Evolutionary conservation across 2,113 vertebrate species (phyloP).

Genomic region (Spermophilus dauricus): DNA sequence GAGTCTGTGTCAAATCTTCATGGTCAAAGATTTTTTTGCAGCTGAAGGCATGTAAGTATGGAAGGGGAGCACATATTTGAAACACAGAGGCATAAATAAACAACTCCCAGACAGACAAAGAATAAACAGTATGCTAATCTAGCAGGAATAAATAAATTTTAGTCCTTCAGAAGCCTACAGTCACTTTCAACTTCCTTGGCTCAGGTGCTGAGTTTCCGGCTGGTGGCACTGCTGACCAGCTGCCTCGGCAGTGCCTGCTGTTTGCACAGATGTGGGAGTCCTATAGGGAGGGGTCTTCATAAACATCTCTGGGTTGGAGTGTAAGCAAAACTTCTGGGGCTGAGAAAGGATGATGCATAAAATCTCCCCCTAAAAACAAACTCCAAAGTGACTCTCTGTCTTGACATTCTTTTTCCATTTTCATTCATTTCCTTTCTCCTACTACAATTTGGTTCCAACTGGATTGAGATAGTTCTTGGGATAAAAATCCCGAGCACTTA

Average conservation of each 20-base stretch:
- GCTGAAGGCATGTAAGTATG: background rate
- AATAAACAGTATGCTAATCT: background rate
- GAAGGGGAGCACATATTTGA: background rate
- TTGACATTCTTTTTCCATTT: background rate
- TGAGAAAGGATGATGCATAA: background rate
- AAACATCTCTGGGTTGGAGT: background rate
- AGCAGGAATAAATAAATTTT: background rate
- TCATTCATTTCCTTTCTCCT: too few relatives aligned
- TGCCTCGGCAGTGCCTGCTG: background rate
- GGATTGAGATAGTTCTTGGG: background rate
- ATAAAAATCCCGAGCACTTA: slow-evolving; percentile 13
- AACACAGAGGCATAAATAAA: background rate
- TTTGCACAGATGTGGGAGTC: background rate
- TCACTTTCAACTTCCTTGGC: background rate
- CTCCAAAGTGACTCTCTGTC: background rate
- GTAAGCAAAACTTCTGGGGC: background rate
- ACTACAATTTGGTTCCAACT: background rate
- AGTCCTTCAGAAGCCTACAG: background rate
- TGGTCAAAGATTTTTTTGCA: background rate
- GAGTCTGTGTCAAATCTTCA: background rate
- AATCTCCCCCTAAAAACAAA: background rate
- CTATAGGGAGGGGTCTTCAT: background rate
- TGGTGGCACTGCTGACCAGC: background rate
- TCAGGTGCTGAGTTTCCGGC: background rate
- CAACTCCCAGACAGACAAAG: background rate